Evolutionary conservation across 2,888 invertebrate genomes (phyloP).

Genomic region (Endomychus coccineus): DNA sequence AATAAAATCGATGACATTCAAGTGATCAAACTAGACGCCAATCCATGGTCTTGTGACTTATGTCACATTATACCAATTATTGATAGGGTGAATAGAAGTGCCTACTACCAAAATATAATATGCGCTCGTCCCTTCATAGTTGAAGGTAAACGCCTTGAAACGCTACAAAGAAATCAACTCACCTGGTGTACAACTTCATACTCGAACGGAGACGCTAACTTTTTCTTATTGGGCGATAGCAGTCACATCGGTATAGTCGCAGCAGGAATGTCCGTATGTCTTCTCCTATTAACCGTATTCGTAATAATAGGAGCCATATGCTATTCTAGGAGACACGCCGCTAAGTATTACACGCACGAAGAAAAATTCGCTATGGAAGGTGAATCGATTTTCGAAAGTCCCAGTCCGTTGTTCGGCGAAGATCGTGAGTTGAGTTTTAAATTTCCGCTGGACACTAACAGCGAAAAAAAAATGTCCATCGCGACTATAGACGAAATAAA

Average conservation of each 20-base stretch:
- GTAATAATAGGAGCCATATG: conserved; percentile 49
- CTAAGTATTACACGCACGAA: conserved; percentile 75
- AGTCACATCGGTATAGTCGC: conserved; percentile 48
- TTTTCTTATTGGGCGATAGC: conserved; percentile 47
- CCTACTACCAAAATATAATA: conserved; percentile 47
- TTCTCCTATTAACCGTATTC: conserved; percentile 44
- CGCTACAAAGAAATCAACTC: conserved; percentile 39
- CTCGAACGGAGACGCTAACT: conserved; percentile 47
- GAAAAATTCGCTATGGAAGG: conserved; percentile 49
- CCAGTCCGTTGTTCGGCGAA: conserved; percentile 43
- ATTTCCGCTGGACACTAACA: conserved; percentile 45
- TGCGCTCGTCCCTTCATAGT: conserved; percentile 55
- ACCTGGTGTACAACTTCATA: conserved; percentile 51
- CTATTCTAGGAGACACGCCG: conserved; percentile 64
- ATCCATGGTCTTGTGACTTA: conserved; percentile 63
- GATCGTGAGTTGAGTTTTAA: conserved; percentile 51
- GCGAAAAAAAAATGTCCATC: conserved; percentile 40
- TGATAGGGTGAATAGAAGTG: conserved; percentile 50
- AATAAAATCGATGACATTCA: conserved; percentile 30
- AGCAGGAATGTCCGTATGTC: conserved; percentile 50
- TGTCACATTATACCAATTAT: conserved; percentile 57
- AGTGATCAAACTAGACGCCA: conserved; percentile 47
- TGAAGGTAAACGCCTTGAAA: conserved; percentile 45
- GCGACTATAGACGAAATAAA: conserved; percentile 43
- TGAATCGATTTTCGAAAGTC: conserved; percentile 44